Percentiles rank a stretch among this genome's conserved stretches.
Conservation (phyloP, 2,797 vertebrate genomes). For the Macropodus opercularis region DNA sequence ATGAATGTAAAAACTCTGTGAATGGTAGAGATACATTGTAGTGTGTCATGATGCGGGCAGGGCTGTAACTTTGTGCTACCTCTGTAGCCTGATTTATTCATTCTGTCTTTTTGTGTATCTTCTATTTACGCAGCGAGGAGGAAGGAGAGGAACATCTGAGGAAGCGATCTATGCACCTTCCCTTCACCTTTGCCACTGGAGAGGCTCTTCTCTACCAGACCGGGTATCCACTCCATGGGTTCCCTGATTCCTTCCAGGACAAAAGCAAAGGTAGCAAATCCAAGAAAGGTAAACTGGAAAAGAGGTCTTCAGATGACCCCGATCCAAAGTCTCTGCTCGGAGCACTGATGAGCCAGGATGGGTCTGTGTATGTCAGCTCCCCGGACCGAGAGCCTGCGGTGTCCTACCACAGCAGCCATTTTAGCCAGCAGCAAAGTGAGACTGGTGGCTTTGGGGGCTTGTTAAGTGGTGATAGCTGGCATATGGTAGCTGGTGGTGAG, state of each 20-base stretch:
- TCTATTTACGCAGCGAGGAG: slow-evolving; percentile 75
- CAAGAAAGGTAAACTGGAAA: slow-evolving; percentile 74
- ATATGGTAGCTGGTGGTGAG: slow-evolving; percentile 16
- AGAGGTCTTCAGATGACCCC: slow-evolving; percentile 33
- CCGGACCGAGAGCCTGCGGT: slow-evolving; percentile 51
- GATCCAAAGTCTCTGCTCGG: slow-evolving; percentile 81
- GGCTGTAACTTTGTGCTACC: too few species aligned
- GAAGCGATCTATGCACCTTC: slow-evolving; percentile 83
- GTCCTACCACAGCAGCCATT: slow-evolving; percentile 59
- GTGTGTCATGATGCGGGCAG: too few species aligned
- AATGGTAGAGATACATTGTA: too few species aligned
- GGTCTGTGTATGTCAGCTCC: slow-evolving; percentile 78
- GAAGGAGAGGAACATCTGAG: slow-evolving; percentile 85
- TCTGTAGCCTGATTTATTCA: rapidly evolving
- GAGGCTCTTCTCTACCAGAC: slow-evolving; percentile 86
- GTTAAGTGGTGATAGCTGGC: slow-evolving; percentile 34
- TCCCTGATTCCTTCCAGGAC: slow-evolving; percentile 62
- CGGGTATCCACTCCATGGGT: slow-evolving; percentile 68
- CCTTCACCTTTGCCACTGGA: slow-evolving; percentile 85
- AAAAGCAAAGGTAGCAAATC: slow-evolving; percentile 70
- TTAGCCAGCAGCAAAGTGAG: slow-evolving; percentile 36
- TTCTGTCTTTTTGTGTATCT: not conserved
- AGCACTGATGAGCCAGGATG: slow-evolving; percentile 82
- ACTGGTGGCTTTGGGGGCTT: not conserved
- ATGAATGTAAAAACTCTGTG: too few species aligned